A percentile compares a stretch with the other conserved stretches of the same genome.
Conservation (phyloP, 2,113 vertebrate genomes). For the Ginglymostoma cirratum region DNA sequence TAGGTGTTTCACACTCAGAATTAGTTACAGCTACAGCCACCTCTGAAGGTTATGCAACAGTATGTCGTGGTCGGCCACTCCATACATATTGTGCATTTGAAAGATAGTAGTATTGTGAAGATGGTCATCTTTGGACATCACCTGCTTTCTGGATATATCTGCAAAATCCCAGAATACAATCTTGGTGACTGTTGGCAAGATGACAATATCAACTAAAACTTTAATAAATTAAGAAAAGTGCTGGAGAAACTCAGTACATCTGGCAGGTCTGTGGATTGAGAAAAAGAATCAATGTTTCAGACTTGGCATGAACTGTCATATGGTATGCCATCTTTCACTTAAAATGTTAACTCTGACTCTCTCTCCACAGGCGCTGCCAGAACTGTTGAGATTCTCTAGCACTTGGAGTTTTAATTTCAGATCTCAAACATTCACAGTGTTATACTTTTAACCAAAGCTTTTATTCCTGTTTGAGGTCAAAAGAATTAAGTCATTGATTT, state of each 20-base stretch:
- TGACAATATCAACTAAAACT: not conserved
- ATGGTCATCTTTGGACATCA: conserved; percentile 91
- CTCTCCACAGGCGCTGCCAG: too few species aligned
- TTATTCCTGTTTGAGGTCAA: not conserved
- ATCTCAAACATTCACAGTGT: too few species aligned
- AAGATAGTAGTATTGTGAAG: conserved; percentile 63
- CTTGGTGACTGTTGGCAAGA: conserved; percentile 61
- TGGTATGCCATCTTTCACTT: too few species aligned
- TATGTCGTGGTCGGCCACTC: conserved; percentile 92
- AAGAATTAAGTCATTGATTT: not conserved
- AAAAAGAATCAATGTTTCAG: too few species aligned
- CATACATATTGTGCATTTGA: conserved; percentile 68
- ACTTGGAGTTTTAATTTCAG: too few species aligned
- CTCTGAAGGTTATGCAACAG: conserved; percentile 72
- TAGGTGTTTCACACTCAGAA: conserved; percentile 80
- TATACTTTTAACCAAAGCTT: not conserved
- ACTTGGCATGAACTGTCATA: too few species aligned
- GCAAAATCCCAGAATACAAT: conserved; percentile 83
- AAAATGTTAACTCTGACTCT: too few species aligned
- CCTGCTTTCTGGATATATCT: conserved; percentile 90
- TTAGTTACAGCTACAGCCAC: conserved; percentile 71
- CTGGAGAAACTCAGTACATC: too few species aligned
- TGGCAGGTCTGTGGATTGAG: too few species aligned
- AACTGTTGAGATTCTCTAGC: too few species aligned
- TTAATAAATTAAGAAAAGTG: too few species aligned